Evolutionary conservation across 1,140 invertebrate species (phyloP).

Genomic region (Hyles euphorbiae): DNA sequence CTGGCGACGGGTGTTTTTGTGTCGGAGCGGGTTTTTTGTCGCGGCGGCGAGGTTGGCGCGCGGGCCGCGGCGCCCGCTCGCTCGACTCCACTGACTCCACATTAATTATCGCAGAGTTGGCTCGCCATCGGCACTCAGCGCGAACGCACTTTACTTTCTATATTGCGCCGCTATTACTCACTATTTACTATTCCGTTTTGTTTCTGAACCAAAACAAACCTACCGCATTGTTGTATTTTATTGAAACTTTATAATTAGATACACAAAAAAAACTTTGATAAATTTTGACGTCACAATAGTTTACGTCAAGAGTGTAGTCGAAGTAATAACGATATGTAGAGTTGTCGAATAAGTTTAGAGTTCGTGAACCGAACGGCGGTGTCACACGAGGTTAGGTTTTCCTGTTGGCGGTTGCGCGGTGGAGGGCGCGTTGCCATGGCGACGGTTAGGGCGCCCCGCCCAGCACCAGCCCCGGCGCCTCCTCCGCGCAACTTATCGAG

Average conservation of each 20-base stretch:
- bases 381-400: conserved; percentile 30
- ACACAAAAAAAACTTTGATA: background rate
- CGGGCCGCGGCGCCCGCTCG: conserved; percentile 49
- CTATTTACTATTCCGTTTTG: conserved; percentile 15
- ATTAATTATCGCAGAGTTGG: conserved; percentile 70
- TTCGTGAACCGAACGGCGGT: conserved; percentile 3
- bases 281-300: background rate
- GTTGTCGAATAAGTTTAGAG: conserved; percentile 6
- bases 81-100: conserved; percentile 57
- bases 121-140: conserved; percentile 39
- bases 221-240: no score
- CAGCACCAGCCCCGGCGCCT: conserved; percentile 32
- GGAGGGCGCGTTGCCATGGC: conserved; percentile 50
- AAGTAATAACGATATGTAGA: background rate
- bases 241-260: no score
- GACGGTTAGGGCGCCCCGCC: conserved; percentile 57
- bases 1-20: conserved; percentile 67
- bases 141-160: conserved; percentile 70
- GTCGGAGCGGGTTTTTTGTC: conserved; percentile 72
- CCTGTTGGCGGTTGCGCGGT: conserved; percentile 30
- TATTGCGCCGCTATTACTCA: conserved; percentile 31
- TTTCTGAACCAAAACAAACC: conserved; percentile 13
- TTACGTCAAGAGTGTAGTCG: background rate
- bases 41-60: conserved; percentile 53
- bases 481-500: conserved; percentile 38